phyloP scores from a whole-genome alignment of 2,888 invertebrate species.

The Gymnosoma rotundatum region DNA sequence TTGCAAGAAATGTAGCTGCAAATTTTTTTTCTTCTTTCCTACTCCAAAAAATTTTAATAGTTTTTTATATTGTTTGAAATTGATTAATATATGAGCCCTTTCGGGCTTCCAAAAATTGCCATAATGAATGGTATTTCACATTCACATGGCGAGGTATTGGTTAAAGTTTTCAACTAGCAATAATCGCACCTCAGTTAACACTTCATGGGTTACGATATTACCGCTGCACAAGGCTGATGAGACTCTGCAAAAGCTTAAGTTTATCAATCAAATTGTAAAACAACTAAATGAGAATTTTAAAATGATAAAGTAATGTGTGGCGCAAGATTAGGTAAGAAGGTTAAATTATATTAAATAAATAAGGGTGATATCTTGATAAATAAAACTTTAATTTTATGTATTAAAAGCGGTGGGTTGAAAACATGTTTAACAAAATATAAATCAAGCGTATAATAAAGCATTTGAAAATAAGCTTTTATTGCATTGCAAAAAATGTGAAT shows the following conservation, averaged over 20 bases:
- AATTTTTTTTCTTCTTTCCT: too few relatives aligned
- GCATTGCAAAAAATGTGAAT: too few relatives aligned
- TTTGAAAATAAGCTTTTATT: too few relatives aligned
- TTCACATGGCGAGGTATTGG: constrained; percentile 95
- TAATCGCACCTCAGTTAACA: constrained; percentile 90
- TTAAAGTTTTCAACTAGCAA: constrained; percentile 97
- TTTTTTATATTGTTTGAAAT: constrained; percentile 33
- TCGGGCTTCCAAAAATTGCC: constrained; percentile 56
- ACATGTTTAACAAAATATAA: too few relatives aligned
- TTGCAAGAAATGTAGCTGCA: too few relatives aligned
- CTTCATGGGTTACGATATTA: constrained; percentile 59
- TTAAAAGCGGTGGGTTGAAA: too few relatives aligned
- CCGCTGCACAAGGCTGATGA: constrained; percentile 49
- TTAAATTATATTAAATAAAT: neutral
- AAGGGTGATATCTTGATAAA: neutral
- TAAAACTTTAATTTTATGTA: too few relatives aligned
- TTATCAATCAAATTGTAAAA: neutral
- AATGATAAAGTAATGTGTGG: neutral
- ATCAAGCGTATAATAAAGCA: too few relatives aligned
- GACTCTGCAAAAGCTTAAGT: neutral
- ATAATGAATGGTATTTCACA: constrained; percentile 92
- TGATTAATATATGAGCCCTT: constrained; percentile 37
- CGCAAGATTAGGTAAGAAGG: neutral
- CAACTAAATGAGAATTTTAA: constrained; percentile 38
- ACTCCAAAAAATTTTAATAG: too few relatives aligned